phyloP scores from a whole-genome alignment of 2,888 invertebrate species.

The Thecophora atra region DNA sequence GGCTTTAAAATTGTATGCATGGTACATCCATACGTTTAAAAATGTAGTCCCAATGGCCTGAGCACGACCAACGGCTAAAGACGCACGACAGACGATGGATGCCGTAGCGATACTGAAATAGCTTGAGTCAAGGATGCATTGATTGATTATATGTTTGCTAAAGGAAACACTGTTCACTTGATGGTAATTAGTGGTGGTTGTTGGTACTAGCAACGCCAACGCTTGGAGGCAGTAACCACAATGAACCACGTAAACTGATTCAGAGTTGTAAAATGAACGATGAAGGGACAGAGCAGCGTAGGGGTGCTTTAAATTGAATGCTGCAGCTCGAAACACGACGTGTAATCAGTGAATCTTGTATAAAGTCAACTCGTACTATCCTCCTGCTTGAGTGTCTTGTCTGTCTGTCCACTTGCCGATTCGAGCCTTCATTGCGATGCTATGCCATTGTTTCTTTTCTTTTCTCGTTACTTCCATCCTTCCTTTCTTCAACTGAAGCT shows the following conservation, averaged over 20 bases:
- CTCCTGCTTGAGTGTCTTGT: not conserved
- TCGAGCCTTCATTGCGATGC: conserved; percentile 9
- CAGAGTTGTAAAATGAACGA: not conserved
- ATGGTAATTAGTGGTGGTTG: conserved; percentile 30
- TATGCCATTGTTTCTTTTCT: not conserved
- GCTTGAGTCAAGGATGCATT: conserved; percentile 21
- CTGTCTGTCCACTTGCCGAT: not conserved
- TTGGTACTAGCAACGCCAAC: conserved; percentile 39
- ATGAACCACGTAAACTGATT: conserved; percentile 31
- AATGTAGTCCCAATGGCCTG: no score
- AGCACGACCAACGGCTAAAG: no score
- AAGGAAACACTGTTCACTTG: conserved; percentile 39
- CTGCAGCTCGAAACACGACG: conserved; percentile 5
- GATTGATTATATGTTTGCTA: conserved; percentile 39
- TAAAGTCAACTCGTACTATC: not conserved
- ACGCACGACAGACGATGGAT: no score
- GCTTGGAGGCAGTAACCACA: conserved; percentile 6
- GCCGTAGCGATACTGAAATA: no score
- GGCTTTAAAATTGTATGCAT: conserved; percentile 50
- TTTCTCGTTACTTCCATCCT: not conserved
- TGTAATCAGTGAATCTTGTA: not conserved
- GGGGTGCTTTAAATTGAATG: conserved; percentile 22
- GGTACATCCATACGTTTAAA: conserved; percentile 39
- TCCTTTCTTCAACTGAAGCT: not conserved
- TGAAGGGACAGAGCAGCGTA: not conserved